phyloP scores from a whole-genome alignment of 30 jellyfish, hydroid and myxozoan species.

The Mastigias papua region DNA sequence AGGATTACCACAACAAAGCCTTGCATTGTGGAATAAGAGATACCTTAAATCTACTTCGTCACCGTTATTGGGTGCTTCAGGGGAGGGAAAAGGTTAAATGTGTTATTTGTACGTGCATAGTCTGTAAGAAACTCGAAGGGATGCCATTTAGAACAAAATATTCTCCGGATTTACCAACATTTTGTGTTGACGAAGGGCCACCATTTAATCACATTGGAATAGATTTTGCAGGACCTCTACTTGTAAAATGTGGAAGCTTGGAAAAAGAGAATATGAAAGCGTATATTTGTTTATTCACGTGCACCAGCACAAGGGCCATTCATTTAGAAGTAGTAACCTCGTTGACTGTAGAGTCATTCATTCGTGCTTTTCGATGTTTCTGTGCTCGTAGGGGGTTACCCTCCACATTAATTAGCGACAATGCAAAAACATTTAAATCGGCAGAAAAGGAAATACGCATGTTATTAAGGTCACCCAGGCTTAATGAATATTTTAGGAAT shows the following conservation, averaged over 20 bases:
- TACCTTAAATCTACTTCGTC: not conserved
- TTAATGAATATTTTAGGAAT: not conserved
- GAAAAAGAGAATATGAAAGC: not conserved
- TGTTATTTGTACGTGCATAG: conserved; percentile 2
- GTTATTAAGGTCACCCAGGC: conserved; percentile 40
- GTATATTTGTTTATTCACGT: conserved; percentile 47
- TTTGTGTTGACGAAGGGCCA: conserved; percentile 45
- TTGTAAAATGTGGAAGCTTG: not conserved
- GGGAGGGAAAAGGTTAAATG: conserved; percentile 1
- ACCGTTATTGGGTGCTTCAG: conserved; percentile 1
- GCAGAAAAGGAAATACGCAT: conserved; percentile 35
- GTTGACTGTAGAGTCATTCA: conserved; percentile 9
- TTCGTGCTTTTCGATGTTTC: conserved; percentile 16
- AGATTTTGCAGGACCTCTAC: conserved; percentile 40
- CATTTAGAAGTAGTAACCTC: conserved; percentile 49
- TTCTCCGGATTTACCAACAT: conserved; percentile 3
- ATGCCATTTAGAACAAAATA: conserved; percentile 6
- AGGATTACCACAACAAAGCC: not conserved
- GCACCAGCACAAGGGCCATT: conserved; percentile 72
- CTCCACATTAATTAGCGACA: not conserved
- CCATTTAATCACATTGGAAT: conserved; percentile 22
- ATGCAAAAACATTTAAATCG: conserved; percentile 24
- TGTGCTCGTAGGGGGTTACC: conserved; percentile 42
- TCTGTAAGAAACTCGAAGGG: conserved; percentile 33
- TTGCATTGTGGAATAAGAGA: not conserved